Base-by-base conservation (phyloP, 1,140 invertebrate species). In the Battus philenor region DNA sequence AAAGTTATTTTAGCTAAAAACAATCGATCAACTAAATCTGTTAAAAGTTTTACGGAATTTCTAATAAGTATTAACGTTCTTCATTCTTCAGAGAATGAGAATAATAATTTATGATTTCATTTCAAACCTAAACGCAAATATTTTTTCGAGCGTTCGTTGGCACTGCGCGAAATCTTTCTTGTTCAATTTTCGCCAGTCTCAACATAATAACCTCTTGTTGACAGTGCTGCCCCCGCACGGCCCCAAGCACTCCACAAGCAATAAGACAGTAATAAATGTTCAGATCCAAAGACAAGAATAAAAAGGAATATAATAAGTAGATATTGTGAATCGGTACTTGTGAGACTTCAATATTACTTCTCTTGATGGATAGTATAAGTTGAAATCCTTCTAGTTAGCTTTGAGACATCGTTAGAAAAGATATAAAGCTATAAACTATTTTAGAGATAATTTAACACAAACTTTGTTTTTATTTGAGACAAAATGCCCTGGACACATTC, bases 231-330 rank as follows among this genome's bases (percentile, higher is more conserved):
- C 61, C 65, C 68, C 51, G 49, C 44, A 33, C 51, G 53, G 66
- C 71, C 70, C 50, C 54, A 50, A 70, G 62, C 78, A 71, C 70
- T 80, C 66, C 67, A 72, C 73, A 70, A 73, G 67, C 75, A 84
- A 84, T 84, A 81, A 81, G 73, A 81, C 68, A 76, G 77, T 84
- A 84, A 84, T 84, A 84, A 81, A 81, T 81, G 79, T 75, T 83
- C 70, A 64, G 68, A 65, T 73, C 66, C 55, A 71, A 78, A 81
- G 73, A 66, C 59, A 74, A 68, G 71, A 74, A 73, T 69, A 74
- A 79, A 81, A 83, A 78, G 59, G 62, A 58, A 73, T 73, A 79
- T 81, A 77, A 72, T 80, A 79, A 78, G 72, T 76, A 67, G 75
- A 80, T 82, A 78, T 78, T 73, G 72, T 79, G 71, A 67, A 77